Percentiles rank a stretch among this genome's conserved stretches.
Evolutionary conservation across 2,888 invertebrate genomes (phyloP).

Genomic region (Monopis laevigella): DNA sequence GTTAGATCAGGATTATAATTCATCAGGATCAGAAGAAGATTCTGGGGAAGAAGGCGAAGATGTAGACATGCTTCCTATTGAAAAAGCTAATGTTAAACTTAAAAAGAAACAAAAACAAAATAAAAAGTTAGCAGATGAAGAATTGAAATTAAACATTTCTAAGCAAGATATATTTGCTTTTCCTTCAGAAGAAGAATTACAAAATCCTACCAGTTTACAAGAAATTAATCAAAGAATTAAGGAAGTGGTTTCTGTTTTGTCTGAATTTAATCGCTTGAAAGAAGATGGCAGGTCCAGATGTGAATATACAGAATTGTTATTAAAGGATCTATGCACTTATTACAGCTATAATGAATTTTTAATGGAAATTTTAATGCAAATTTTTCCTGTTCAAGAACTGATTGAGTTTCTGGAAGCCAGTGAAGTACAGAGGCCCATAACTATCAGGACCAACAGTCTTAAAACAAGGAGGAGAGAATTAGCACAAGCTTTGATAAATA

Average conservation of each 20-base stretch:
- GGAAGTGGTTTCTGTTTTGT: constrained; percentile 81
- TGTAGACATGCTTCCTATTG: constrained; percentile 84
- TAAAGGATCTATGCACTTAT: constrained; percentile 88
- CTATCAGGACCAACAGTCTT: constrained; percentile 94
- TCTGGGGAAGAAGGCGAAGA: constrained; percentile 48
- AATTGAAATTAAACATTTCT: constrained; percentile 82
- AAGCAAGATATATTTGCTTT: constrained; percentile 82
- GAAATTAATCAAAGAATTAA: constrained; percentile 90
- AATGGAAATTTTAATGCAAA: constrained; percentile 90
- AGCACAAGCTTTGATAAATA: constrained; percentile 92
- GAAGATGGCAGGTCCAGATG: constrained; percentile 75
- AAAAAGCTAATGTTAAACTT: constrained; percentile 82
- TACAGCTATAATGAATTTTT: constrained; percentile 98
- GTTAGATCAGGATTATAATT: constrained; percentile 43
- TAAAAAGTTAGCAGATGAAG: constrained; percentile 78
- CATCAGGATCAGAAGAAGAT: constrained; percentile 32
- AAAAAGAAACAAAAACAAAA: constrained; percentile 77
- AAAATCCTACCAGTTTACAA: constrained; percentile 78
- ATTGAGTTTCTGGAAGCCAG: constrained; percentile 96
- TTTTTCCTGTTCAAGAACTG: constrained; percentile 87
- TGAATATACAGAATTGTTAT: constrained; percentile 84
- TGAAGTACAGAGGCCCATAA: constrained; percentile 93
- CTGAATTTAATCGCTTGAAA: constrained; percentile 78
- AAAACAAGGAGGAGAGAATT: constrained; percentile 92
- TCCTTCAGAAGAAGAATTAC: constrained; percentile 78